Base-by-base conservation (phyloP, 1,140 invertebrate genomes). In the Aphaenogaster floridana region DNA sequence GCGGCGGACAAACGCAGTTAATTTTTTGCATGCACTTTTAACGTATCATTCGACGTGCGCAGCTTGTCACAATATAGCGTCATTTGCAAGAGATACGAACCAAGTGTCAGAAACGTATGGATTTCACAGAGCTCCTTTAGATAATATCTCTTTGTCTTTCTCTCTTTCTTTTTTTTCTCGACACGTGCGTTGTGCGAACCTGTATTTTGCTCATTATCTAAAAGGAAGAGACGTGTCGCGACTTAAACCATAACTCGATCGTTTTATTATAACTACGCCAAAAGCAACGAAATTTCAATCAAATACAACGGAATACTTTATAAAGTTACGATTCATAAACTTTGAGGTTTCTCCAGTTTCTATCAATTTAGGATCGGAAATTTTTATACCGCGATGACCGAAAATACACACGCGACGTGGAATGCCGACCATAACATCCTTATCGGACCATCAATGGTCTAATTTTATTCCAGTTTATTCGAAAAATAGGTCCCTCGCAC, bases 401-500 rank as follows among this genome's bases (percentile, higher is more conserved):
- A 74, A 28, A 88, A 86, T 36, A 83, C 34, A 72, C 50, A 28
- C 36, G 7, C 15, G 48, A 66, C 34, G 48, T 54, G 54, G 11
- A 61, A 72, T 28, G 28, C 9, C 52, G 68, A 36, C 48, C 42
- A 21, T 76, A 64, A 84, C 59, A 64, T 72, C 57, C 88, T 94
- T 94, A 94, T 94, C 93, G 91, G 92, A 91, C 92, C 90, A 83
- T 85, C 90, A 80, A 63, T 90, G 93, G 90, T 92, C 93, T 92
- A 93, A 94, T 94, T 94, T 94, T 91, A 94, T 94, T 93, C 89
- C 84, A 90, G 86, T 92, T 92, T 88, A 83, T 78, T 86, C 74
- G 71, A 91, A 88, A 91, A 91, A 88, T 86, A 86, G 61, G 54
- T 54, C 69, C 80, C 63, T 74, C 84, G 88, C 85, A 89, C 54